Base-by-base conservation (phyloP, 2,113 vertebrate genomes). In the Poicephalus gulielmi region DNA sequence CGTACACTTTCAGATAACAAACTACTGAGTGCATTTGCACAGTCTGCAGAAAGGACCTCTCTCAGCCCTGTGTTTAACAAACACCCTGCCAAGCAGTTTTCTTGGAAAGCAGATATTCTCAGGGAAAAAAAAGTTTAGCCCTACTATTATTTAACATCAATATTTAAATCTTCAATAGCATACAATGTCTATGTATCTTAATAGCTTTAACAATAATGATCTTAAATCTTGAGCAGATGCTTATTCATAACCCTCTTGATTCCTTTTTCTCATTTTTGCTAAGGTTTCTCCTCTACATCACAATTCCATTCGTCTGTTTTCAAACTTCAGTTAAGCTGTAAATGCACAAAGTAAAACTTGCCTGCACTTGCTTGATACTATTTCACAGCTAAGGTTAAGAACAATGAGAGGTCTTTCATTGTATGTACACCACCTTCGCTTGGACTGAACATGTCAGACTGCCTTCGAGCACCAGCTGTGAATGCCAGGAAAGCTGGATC, bases 391-490 rank as follows among this genome's bases (percentile, higher is more conserved):
- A 68, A 87, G 52, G 81, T 60, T 92, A 68, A 79, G 88, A 95
- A 97, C 95, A 97, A 96, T 92, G 78, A 86, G 89, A 96, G 74
- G 52, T 68, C 74, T 96, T 90, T 95, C 87, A 91, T 8, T 89
- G 94, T 73, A 82, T 18, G 77, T 63, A 89, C 81, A 95, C 28
- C 84, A 91, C 57, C 84, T 89, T 71, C 5, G 8, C 66, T 92
- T 94, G 89, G 93, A 92, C 86, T 94, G 91, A 97, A 96, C 93
- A 94, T 28, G 95, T 85, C 81, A 89, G 92, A n/a, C 47, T 95
- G 95, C 95, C 94, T 95, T 35, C 8, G 1, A 95, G 93, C 91
- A 43, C 66, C 31, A 66, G 18, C 74, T 95, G 33, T 43, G 74
- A 91, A 84, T 89, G 94, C 94, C 95, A 95, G 94, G 89, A 82